A percentile compares a stretch with the other conserved stretches of the same genome.
phyloP scores from a whole-genome alignment of 2,888 invertebrate species.

The Poecilus cupreus region DNA sequence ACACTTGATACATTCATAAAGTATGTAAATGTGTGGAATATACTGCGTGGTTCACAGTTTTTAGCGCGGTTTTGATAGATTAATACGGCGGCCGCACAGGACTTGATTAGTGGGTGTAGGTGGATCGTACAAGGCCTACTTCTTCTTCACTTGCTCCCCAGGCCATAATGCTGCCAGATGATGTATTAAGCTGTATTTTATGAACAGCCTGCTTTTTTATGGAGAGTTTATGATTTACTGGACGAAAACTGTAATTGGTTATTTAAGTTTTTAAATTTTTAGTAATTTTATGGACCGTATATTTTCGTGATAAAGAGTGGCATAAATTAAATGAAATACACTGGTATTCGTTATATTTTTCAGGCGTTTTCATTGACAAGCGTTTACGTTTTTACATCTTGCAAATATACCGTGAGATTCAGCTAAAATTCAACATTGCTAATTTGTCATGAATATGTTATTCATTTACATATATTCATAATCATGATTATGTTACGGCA shows the following conservation, averaged over 20 bases:
- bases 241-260: not conserved
- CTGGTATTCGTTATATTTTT: too few relatives aligned
- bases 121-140: not conserved
- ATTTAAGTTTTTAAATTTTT: not conserved
- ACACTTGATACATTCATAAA: constrained; percentile 41
- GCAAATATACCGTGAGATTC: too few relatives aligned
- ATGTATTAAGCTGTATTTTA: not conserved
- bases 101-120: constrained; percentile 4
- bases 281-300: not conserved
- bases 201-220: not conserved
- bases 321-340: too few relatives aligned
- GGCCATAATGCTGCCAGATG: not conserved
- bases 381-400: too few relatives aligned
- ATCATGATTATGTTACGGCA: too few relatives aligned
- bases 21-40: constrained; percentile 38
- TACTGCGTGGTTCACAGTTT: constrained; percentile 16
- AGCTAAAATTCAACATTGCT: too few relatives aligned
- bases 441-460: too few relatives aligned
- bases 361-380: too few relatives aligned
- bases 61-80: constrained; percentile 8
- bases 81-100: not conserved
- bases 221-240: not conserved
- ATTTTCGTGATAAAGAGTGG: not conserved
- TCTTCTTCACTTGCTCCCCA: too few relatives aligned
- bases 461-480: too few relatives aligned